These are phyloP conservation scores for Bradypodion pumilum DNA, from an alignment of 2,797 vertebrate species.

Conservation along the genomic window DNA sequence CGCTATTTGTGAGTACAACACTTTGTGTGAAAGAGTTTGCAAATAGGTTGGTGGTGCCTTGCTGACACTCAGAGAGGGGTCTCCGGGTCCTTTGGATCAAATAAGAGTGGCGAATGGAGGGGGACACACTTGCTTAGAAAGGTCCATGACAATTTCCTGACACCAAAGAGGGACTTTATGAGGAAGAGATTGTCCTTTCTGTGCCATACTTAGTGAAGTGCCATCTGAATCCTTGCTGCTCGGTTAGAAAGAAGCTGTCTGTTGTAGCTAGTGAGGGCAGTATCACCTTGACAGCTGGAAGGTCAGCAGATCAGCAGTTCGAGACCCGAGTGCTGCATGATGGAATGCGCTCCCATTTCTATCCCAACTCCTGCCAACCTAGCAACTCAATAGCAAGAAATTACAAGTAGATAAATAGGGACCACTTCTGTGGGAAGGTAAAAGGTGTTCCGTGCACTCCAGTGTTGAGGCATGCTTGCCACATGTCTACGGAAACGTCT, in stretches of 20 bases:
- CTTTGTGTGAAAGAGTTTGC: slow-evolving; percentile 15
- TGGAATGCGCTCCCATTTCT: too few relatives aligned
- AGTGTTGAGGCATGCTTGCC: too few relatives aligned
- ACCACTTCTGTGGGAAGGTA: too few relatives aligned
- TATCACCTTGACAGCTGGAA: neutral
- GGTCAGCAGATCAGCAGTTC: too few relatives aligned
- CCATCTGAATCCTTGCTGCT: neutral
- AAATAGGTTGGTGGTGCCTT: neutral
- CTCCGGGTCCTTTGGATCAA: neutral
- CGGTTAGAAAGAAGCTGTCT: neutral
- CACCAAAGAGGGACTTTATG: neutral
- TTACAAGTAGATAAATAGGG: too few relatives aligned
- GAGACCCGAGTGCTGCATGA: too few relatives aligned
- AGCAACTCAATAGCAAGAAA: too few relatives aligned
- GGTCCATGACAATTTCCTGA: neutral
- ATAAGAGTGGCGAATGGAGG: too few relatives aligned
- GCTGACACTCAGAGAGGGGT: neutral
- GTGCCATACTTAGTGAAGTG: neutral
- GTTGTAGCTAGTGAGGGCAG: neutral
- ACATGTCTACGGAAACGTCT: too few relatives aligned
- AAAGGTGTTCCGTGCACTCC: too few relatives aligned
- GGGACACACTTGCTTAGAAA: neutral
- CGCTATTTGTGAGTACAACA: slow-evolving; percentile 79
- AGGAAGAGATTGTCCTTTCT: neutral
- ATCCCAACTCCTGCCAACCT: too few relatives aligned